Percentiles rank a stretch among this genome's conserved stretches.
These are phyloP conservation scores for Chaetodon trifascialis DNA, from an alignment of 2,113 vertebrate species.

Conservation along the genomic window DNA sequence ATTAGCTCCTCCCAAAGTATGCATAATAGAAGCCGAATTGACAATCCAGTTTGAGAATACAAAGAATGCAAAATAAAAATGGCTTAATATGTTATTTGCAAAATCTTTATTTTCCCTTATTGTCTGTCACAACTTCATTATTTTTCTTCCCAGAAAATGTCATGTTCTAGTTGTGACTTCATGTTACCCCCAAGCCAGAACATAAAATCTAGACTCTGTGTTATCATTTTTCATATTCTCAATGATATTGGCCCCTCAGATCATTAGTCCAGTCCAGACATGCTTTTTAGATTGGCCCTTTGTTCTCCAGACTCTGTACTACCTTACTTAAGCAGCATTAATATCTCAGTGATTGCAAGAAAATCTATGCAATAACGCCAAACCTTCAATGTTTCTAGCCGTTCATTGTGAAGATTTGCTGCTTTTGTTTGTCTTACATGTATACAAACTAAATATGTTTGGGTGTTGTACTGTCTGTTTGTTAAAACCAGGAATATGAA, in stretches of 20 bases:
- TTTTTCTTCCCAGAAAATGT: not conserved
- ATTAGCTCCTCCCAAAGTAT: not conserved
- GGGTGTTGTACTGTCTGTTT: not conserved
- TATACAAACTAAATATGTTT: not conserved
- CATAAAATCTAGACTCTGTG: not conserved
- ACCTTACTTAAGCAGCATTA: constrained; percentile 9
- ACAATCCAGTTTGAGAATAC: not conserved
- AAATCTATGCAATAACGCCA: not conserved
- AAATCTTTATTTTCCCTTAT: not conserved
- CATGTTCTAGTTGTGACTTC: not conserved
- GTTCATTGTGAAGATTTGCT: not conserved
- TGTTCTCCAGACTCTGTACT: constrained; percentile 32
- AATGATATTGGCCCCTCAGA: constrained; percentile 19
- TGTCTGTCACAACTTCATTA: not conserved
- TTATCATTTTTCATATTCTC: constrained; percentile 13
- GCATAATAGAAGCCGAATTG: not conserved
- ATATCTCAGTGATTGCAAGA: constrained; percentile 2
- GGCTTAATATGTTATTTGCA: not conserved
- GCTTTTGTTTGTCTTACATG: not conserved
- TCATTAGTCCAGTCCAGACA: constrained; percentile 21
- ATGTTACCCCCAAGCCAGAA: not conserved
- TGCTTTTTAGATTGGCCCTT: constrained; percentile 35
- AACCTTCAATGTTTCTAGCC: not conserved
- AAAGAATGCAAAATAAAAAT: not conserved
- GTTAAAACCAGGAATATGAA: not conserved